Evolutionary conservation across 2,797 vertebrate genomes (phyloP).

Genomic region (Acanthornis magna): DNA sequence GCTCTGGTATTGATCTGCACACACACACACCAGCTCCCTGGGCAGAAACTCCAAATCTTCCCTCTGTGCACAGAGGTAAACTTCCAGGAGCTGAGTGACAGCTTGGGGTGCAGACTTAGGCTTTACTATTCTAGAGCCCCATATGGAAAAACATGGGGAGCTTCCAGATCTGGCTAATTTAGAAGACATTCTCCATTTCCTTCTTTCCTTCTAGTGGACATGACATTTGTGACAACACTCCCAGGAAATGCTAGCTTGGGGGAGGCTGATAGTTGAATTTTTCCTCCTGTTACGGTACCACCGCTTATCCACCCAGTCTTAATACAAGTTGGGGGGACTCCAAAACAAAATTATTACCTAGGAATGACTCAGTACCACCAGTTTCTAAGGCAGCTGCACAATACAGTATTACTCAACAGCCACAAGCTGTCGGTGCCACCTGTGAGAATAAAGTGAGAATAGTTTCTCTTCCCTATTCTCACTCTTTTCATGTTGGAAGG

Average conservation of each 20-base stretch:
- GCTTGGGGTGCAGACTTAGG: not conserved
- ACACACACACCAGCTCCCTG: not conserved
- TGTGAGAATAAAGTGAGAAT: not conserved
- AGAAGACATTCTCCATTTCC: not conserved
- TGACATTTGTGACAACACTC: not conserved
- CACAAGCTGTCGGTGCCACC: not conserved
- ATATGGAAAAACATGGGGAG: rapidly evolving
- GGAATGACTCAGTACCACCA: not conserved
- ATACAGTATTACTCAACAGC: not conserved
- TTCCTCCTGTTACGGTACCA: not conserved
- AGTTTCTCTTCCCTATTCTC: not conserved
- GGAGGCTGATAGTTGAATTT: not conserved
- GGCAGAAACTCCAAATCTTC: not conserved
- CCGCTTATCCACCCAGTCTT: not conserved
- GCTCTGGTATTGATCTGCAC: not conserved
- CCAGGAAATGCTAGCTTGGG: not conserved
- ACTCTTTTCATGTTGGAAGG: not conserved
- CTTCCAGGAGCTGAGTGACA: not conserved
- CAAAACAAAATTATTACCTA: not conserved
- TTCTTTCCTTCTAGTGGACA: not conserved
- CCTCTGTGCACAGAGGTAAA: not conserved
- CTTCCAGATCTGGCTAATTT: not conserved
- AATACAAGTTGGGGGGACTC: not conserved
- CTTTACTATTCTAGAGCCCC: not conserved
- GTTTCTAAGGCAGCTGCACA: not conserved